phyloP scores from a whole-genome alignment of 2,113 vertebrate genomes.

The Mesembrinibis cayennensis region DNA sequence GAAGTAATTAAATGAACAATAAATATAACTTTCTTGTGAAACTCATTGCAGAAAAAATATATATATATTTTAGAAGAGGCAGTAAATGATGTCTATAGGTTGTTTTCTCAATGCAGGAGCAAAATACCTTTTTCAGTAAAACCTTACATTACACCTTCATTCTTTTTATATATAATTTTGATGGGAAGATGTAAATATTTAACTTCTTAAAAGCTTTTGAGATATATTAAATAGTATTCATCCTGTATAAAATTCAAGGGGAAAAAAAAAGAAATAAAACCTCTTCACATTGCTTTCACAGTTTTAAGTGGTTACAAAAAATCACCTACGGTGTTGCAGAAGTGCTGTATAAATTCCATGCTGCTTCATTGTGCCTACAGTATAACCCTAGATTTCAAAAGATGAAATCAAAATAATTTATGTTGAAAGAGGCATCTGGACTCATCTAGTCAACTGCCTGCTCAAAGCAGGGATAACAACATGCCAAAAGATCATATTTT shows the following conservation, averaged over 20 bases:
- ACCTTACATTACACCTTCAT: not conserved
- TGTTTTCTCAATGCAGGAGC: not conserved
- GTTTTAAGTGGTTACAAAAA: not conserved
- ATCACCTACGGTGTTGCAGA: not conserved
- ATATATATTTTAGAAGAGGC: not conserved
- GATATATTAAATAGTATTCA: not conserved
- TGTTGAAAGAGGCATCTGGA: not conserved
- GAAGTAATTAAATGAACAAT: not conserved
- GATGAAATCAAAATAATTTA: not conserved
- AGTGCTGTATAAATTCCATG: not conserved
- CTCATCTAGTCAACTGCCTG: not conserved
- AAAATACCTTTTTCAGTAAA: not conserved
- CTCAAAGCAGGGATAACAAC: not conserved
- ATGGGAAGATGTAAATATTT: not conserved
- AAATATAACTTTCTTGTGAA: not conserved
- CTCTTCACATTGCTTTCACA: not conserved
- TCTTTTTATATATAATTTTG: not conserved
- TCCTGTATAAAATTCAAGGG: not conserved
- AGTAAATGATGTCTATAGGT: not conserved
- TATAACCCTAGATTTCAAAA: not conserved
- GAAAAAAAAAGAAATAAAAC: too few relatives aligned
- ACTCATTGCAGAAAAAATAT: not conserved
- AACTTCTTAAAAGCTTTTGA: not conserved
- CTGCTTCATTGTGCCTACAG: not conserved
- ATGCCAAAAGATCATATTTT: not conserved